Evolutionary conservation across 2,888 invertebrate genomes (phyloP).

Genomic region (Macroteleia sp.): DNA sequence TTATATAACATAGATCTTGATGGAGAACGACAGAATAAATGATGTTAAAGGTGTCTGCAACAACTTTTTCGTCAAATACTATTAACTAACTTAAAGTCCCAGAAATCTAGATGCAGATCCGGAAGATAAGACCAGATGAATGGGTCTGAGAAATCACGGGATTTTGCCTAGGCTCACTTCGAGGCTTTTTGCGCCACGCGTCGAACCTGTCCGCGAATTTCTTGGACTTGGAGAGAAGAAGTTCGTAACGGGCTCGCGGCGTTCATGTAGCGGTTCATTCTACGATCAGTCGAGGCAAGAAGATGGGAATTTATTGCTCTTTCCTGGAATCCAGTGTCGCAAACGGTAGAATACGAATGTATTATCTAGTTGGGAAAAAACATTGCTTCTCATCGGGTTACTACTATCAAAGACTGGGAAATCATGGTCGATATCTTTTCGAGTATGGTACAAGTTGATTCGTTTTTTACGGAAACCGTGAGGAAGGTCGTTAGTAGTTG

Average conservation of each 20-base stretch:
- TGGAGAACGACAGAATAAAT: not conserved
- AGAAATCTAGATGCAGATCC: conserved; percentile 38
- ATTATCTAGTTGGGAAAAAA: conserved; percentile 38
- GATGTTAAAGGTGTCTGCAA: conserved; percentile 25
- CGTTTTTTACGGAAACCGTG: conserved; percentile 65
- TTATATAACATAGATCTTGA: conserved; percentile 7
- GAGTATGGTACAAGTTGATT: conserved; percentile 8
- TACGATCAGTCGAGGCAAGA: conserved; percentile 60
- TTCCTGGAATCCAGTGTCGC: conserved; percentile 69
- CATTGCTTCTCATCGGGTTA: not conserved
- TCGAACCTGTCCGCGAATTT: conserved; percentile 71
- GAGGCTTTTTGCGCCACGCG: conserved; percentile 71
- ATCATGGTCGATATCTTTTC: too few relatives aligned
- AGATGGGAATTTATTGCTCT: conserved; percentile 65
- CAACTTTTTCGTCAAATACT: conserved; percentile 43
- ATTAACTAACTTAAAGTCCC: not conserved
- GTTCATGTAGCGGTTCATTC: conserved; percentile 63
- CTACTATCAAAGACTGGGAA: not conserved
- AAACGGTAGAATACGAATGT: conserved; percentile 66
- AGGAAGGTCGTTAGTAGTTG: conserved; percentile 67
- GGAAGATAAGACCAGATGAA: conserved; percentile 40
- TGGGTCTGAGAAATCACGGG: conserved; percentile 34
- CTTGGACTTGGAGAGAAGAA: conserved; percentile 59
- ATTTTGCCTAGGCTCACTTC: conserved; percentile 66
- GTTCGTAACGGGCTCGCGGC: conserved; percentile 66